Base-by-base conservation (phyloP, 2,797 vertebrate species). In the Octomys mimax region DNA sequence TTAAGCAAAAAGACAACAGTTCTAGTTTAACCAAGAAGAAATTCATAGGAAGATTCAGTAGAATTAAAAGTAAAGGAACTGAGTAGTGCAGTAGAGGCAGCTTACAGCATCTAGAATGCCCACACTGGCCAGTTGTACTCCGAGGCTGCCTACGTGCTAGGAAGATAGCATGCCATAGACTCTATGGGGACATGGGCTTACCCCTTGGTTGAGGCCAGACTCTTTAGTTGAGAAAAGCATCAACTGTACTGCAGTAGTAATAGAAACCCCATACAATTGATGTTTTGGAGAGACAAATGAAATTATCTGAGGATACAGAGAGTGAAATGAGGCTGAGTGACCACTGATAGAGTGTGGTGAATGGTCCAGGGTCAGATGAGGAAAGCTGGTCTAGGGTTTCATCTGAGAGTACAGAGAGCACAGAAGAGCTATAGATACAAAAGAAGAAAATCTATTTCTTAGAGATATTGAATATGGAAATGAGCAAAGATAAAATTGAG, bases 11-110 rank as follows among this genome's bases (percentile, higher is more conserved):
- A 95, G 73, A 93, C 89, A 78, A 54, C 1, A 61, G 61, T 78
- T 52, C 9, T 75, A 10, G 0, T 28, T 66, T 79, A 83, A 70
- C 13, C 31, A 90, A 89, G 8, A 80, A 85, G 24, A 81, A 92
- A 24, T 52, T 42, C 78, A 1, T 7, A 62, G 82, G n/a, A 11
- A 26, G 3, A 5, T 19, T 66, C 4, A 31, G 36, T 10, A 87
- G 42, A 91, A 71, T 84, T 83, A 92, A 85, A 62, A 83, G 49
- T 21, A 19, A 62, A 92, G 75, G 31, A 83, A 92, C 10, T 57
- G 42, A 12, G 12, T 52, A 49, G 26, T 54, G 62, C 52, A 31
- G 9, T 57, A 57, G 42, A 33, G 21, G 70, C 36, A 73, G 70
- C 62, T 28, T 13, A 5, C 28, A 64, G 62, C 1, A 14, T 31